A percentile compares a stretch with the other conserved stretches of the same genome.
phyloP scores from a whole-genome alignment of 92 coral and sea anemone genomes.

The Porites cylindrica region DNA sequence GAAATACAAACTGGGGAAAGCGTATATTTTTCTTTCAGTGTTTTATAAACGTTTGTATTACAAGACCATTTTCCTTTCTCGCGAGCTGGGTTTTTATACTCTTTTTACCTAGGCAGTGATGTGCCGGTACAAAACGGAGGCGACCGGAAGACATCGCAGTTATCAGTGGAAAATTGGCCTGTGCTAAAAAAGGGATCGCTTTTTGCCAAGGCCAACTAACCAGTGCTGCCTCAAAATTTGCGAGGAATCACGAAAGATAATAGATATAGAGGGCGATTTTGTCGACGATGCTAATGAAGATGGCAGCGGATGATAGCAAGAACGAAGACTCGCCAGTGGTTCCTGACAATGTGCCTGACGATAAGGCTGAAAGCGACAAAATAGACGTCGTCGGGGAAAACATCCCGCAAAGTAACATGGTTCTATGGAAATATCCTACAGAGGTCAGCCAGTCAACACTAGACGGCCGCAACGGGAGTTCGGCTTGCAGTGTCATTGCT shows the following conservation, averaged over 20 bases:
- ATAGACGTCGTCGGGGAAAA: slow-evolving; percentile 13
- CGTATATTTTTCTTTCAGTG: background rate
- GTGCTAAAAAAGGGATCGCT: slow-evolving; percentile 47
- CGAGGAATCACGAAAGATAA: background rate
- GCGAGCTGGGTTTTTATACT: background rate
- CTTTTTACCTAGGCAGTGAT: slow-evolving; percentile 1
- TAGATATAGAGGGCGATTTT: background rate
- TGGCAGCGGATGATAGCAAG: slow-evolving; percentile 5
- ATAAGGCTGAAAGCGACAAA: too few species aligned
- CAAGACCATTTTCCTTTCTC: background rate
- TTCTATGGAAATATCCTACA: slow-evolving; percentile 44
- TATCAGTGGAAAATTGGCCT: slow-evolving; percentile 44
- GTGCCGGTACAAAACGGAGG: slow-evolving; percentile 15
- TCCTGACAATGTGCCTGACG: background rate
- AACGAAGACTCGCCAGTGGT: background rate
- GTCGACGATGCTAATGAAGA: too few species aligned
- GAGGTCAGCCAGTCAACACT: slow-evolving; percentile 50
- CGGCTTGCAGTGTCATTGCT: slow-evolving; percentile 56
- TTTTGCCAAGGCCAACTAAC: slow-evolving; percentile 25
- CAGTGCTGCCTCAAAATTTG: slow-evolving; percentile 43
- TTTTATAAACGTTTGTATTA: background rate
- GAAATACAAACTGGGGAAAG: too few species aligned
- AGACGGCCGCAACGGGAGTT: slow-evolving; percentile 60
- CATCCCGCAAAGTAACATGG: slow-evolving; percentile 6
- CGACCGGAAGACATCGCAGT: background rate